Percentiles rank a stretch among this genome's conserved stretches.
phyloP scores from a whole-genome alignment of 2,888 invertebrate species.

The Ochropleura plecta region DNA sequence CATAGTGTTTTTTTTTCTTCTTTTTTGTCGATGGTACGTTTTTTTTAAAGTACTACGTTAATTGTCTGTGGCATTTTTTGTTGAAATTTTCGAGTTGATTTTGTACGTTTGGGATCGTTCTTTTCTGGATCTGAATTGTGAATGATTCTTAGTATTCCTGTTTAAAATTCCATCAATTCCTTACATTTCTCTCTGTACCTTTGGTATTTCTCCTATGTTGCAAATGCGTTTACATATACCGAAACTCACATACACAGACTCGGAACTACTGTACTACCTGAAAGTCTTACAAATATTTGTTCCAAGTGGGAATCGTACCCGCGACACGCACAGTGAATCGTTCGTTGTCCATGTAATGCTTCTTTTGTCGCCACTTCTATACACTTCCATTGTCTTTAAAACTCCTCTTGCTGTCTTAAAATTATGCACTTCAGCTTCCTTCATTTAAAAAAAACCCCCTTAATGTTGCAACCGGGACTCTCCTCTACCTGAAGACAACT shows the following conservation, averaged over 20 bases:
- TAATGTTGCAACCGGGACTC: not conserved
- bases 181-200: not conserved
- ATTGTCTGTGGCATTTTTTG: not conserved
- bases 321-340: not conserved
- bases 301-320: too few relatives aligned
- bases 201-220: not conserved
- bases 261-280: too few relatives aligned
- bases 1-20: not conserved
- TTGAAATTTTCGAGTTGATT: not conserved
- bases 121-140: not conserved
- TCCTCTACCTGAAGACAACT: not conserved
- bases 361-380: not conserved
- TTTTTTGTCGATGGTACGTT: not conserved
- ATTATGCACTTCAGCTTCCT: not conserved
- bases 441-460: not conserved
- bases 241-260: too few relatives aligned
- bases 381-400: not conserved
- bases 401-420: not conserved
- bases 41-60: not conserved
- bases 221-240: too few relatives aligned
- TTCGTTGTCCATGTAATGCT: not conserved
- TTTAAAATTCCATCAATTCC: not conserved
- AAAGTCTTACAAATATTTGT: too few relatives aligned
- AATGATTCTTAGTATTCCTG: not conserved
- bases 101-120: not conserved